Conservation (phyloP, 2,888 invertebrate genomes). For the Microdon myrmicae region DNA sequence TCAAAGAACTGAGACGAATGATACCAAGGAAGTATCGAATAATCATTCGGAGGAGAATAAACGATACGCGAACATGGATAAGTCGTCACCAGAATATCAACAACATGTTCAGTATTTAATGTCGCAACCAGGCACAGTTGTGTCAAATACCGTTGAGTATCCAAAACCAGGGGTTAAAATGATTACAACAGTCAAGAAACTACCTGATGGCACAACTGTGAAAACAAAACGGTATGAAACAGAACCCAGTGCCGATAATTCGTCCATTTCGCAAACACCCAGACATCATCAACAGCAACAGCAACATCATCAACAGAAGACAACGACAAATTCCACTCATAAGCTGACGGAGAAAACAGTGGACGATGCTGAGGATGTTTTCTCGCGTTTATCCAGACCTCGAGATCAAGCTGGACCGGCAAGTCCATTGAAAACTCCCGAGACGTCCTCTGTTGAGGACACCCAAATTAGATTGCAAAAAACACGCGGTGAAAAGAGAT, state of each 20-base stretch:
- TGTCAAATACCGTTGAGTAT: conserved; percentile 72
- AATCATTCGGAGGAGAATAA: conserved; percentile 61
- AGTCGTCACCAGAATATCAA: conserved; percentile 64
- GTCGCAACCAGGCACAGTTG: conserved; percentile 68
- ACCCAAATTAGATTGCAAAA: conserved; percentile 22
- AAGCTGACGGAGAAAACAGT: conserved; percentile 40
- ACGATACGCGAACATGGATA: conserved; percentile 64
- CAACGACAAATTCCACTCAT: conserved; percentile 40
- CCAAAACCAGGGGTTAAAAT: conserved; percentile 76
- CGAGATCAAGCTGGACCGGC: conserved; percentile 25
- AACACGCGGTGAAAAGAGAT: conserved; percentile 32
- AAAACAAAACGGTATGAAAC: conserved; percentile 78
- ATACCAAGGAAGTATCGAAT: conserved; percentile 34
- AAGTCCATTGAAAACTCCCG: conserved; percentile 14
- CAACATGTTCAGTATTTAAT: conserved; percentile 62
- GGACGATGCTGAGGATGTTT: conserved; percentile 51
- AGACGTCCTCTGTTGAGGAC: conserved; percentile 20
- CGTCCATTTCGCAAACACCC: conserved; percentile 22
- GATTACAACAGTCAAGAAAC: conserved; percentile 74
- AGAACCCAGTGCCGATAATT: conserved; percentile 57
- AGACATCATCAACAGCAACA: conserved; percentile 51
- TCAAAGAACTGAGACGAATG: conserved; percentile 61
- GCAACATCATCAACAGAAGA: conserved; percentile 40
- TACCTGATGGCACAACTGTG: conserved; percentile 75
- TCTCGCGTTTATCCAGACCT: conserved; percentile 44